These are phyloP conservation scores for Sardina pilchardus DNA, from an alignment of 2,113 vertebrate genomes.

Conservation along the genomic window DNA sequence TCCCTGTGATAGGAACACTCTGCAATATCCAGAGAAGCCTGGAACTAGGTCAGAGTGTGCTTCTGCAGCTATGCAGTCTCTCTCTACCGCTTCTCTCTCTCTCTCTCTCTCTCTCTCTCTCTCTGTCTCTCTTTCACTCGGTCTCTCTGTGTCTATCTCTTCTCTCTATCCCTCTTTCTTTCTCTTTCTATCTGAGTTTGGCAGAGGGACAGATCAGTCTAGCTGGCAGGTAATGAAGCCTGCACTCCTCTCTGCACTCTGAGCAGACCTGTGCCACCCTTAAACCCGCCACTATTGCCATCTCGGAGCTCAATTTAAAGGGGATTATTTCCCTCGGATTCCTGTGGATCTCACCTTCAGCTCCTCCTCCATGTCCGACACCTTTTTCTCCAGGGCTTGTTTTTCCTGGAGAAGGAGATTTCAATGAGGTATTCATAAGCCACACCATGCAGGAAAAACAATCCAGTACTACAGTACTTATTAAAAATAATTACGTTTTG, in stretches of 20 bases:
- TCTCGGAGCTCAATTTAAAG: not conserved
- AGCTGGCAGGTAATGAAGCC: slow-evolving; percentile 62
- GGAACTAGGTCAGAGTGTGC: slow-evolving; percentile 38
- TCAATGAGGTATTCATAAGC: not conserved
- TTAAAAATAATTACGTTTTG: not conserved
- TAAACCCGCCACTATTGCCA: not conserved
- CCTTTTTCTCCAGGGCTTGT: slow-evolving; percentile 87
- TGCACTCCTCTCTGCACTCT: slow-evolving; percentile 52
- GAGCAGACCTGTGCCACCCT: slow-evolving; percentile 55
- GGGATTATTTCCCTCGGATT: not conserved
- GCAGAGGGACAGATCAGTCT: slow-evolving; percentile 56
- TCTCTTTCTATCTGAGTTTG: slow-evolving; percentile 30
- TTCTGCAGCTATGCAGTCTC: slow-evolving; percentile 37
- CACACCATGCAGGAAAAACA: not conserved
- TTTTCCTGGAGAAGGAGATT: slow-evolving; percentile 78
- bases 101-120: not conserved
- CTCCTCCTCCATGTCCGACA: slow-evolving; percentile 96
- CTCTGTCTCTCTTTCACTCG: not conserved
- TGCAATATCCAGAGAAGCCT: not conserved
- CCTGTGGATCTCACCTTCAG: slow-evolving; percentile 82
- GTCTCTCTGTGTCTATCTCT: not conserved
- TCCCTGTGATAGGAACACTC: slow-evolving; percentile 61
- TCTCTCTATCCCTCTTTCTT: not conserved
- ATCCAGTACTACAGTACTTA: not conserved
- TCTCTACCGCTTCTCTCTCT: not conserved